A percentile compares a stretch with the other conserved stretches of the same genome.
phyloP scores from a whole-genome alignment of 2,797 vertebrate species.

The Neostethus bicornis region DNA sequence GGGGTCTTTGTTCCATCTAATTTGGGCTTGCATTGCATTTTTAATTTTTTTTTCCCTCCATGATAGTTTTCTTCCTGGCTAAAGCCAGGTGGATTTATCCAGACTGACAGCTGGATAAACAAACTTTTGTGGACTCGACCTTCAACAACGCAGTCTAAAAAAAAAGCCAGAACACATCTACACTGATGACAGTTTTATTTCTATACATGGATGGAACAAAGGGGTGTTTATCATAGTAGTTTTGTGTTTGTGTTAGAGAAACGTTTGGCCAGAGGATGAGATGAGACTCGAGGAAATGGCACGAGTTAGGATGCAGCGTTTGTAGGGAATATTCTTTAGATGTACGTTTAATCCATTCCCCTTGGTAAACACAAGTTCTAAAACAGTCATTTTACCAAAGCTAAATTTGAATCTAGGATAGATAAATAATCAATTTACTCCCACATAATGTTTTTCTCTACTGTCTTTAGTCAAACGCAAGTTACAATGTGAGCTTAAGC shows the following conservation, averaged over 20 bases:
- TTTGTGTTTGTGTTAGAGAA: constrained; percentile 22
- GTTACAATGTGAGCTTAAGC: neutral
- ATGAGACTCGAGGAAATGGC: constrained; percentile 10
- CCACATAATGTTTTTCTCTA: neutral
- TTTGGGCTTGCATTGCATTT: constrained; percentile 31
- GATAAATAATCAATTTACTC: neutral
- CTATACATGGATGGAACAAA: constrained; percentile 27
- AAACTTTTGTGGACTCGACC: constrained; percentile 53
- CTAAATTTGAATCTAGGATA: neutral
- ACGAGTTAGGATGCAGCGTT: neutral
- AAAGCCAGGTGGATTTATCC: constrained; percentile 63
- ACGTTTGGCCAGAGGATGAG: constrained; percentile 24
- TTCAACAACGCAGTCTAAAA: constrained; percentile 29
- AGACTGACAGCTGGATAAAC: constrained; percentile 75
- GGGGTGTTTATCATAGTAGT: constrained; percentile 24
- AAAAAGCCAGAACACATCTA: constrained; percentile 27
- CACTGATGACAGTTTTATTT: constrained; percentile 47
- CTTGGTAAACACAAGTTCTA: constrained; percentile 8
- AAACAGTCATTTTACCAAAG: neutral
- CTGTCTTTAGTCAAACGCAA: neutral
- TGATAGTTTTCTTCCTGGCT: constrained; percentile 41
- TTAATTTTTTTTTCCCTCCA: neutral
- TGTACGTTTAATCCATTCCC: neutral
- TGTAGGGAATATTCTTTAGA: constrained; percentile 4
- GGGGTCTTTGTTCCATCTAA: constrained; percentile 43